Percentiles rank a stretch among this genome's conserved stretches.
These are phyloP conservation scores for Atethmia centrago DNA, from an alignment of 2,888 invertebrate genomes.

Conservation along the genomic window DNA sequence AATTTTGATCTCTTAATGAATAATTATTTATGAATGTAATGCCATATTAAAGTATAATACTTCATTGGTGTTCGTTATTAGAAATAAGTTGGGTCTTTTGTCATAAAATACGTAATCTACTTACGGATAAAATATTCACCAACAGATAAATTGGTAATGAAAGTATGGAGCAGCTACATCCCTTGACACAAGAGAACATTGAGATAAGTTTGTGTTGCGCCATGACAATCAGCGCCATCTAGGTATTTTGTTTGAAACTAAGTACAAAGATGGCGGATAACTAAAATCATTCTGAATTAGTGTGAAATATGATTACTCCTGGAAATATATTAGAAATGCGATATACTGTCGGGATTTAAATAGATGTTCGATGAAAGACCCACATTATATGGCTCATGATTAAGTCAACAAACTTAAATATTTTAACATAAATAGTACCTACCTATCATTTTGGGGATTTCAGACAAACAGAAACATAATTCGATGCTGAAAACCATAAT, in stretches of 20 bases:
- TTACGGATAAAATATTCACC: not conserved
- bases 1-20: conserved; percentile 88
- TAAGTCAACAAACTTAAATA: conserved; percentile 18
- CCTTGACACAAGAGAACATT: not conserved
- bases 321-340: not conserved
- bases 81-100: conserved; percentile 63
- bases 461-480: not conserved
- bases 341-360: not conserved
- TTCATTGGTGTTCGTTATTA: conserved; percentile 79
- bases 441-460: not conserved
- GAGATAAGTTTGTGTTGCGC: not conserved
- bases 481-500: not conserved
- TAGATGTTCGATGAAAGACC: conserved; percentile 44
- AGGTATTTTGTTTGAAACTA: conserved; percentile 17
- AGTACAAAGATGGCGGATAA: conserved; percentile 45
- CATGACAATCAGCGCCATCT: conserved; percentile 58
- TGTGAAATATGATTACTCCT: conserved; percentile 13
- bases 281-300: not conserved
- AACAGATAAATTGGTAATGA: conserved; percentile 4
- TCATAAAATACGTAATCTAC: conserved; percentile 6
- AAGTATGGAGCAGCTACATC: not conserved
- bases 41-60: conserved; percentile 89
- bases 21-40: conserved; percentile 88
- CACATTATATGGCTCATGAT: conserved; percentile 44
- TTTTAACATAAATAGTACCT: not conserved